A percentile compares a stretch with the other conserved stretches of the same genome.
Conservation (phyloP, 2,888 invertebrate species). For the Hipparchia semele region DNA sequence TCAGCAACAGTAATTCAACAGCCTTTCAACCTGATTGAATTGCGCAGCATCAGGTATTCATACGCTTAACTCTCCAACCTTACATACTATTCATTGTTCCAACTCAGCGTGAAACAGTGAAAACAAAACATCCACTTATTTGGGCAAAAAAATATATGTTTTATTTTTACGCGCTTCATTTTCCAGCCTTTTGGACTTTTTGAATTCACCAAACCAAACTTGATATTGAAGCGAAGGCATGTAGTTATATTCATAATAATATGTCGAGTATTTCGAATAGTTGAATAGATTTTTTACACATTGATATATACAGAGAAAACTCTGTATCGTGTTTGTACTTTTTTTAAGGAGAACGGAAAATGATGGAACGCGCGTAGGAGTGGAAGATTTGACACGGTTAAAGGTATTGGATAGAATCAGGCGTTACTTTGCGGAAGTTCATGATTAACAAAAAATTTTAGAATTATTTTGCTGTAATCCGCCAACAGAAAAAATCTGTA, state of each 20-base stretch:
- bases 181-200: conserved; percentile 2
- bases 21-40: conserved; percentile 10
- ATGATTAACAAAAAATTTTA: no score
- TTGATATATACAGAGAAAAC: no score
- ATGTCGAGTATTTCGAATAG: neutral
- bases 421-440: no score
- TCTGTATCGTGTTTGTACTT: no score
- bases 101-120: conserved; percentile 5
- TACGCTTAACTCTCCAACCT: conserved; percentile 15
- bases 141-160: neutral
- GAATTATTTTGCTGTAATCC: no score
- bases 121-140: neutral
- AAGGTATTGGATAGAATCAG: no score
- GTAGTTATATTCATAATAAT: no score
- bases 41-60: conserved; percentile 8
- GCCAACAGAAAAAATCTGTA: no score
- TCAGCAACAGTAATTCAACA: neutral
- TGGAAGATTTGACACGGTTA: no score
- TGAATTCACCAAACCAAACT: conserved; percentile 2
- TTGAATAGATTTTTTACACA: neutral
- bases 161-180: conserved; percentile 8
- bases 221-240: neutral
- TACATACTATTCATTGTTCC: conserved; percentile 12
- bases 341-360: no score
- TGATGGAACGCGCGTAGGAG: no score